Evolutionary conservation across 2,888 invertebrate genomes (phyloP), one percentile per base, ranked within the genome.

Genomic region (Prenolepis imparis): DNA sequence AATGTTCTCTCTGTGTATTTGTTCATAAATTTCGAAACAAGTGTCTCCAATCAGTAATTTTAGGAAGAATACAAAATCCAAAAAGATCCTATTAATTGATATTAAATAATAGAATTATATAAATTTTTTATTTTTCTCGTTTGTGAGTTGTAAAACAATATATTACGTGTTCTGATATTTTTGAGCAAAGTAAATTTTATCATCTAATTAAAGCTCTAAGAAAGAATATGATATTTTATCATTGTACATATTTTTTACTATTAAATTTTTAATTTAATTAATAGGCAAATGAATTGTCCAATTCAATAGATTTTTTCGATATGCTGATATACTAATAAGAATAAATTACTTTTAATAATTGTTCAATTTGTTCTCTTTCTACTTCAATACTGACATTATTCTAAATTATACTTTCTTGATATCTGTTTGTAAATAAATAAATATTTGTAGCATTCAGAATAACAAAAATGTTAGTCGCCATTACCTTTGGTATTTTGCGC

Each of bases 401-500:
- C n/a, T 52, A n/a, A n/a, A 52, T 52, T 52, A 52, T 52, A 52
- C 2, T 8, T 48, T 48, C 18, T 52, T 52, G n/a, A 52, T 52
- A n/a, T n/a, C 8, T n/a, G n/a, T n/a, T 52, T 52, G n/a, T n/a
- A 8, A n/a, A 52, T 52, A 8, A 52, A 52, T 52, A 52, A 52
- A 52, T 68, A n/a, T 41, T 55, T 52, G 18, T n/a, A 18, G 15
- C 44, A 61, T 44, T 55, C 21, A 12, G 41, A 39, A 41, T 28
- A 18, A 24, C 5, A 21, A 6, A 21, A 6, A 75, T 24, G 21
- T 74, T 64, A 15, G 21, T 24, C 41, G 1, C 21, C 8, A 11
- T 66, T 48, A 75, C 21, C 74, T 66, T 75, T 75, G 74, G 12
- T 75, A 70, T 57, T 78, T 78, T 18, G 3, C 77, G 6, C 9